A percentile compares a stretch with the other conserved stretches of the same genome.
Evolutionary conservation across 2,888 invertebrate species (phyloP).

Genomic region (Amphipyra berbera): DNA sequence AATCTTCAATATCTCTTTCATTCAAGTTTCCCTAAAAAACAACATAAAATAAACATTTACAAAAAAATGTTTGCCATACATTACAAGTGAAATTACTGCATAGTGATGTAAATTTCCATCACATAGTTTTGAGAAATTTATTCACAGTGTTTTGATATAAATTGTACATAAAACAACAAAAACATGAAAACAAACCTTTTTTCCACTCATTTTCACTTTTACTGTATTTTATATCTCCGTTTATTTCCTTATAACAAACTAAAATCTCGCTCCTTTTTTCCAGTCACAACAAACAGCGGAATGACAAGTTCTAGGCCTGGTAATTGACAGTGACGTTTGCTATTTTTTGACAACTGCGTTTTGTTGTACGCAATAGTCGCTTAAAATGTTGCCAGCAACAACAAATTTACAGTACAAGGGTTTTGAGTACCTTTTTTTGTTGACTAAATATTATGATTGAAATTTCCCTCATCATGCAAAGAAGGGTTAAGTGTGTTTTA

Average conservation of each 20-base stretch:
- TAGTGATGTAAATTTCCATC: slow-evolving; percentile 64
- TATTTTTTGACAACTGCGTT: slow-evolving; percentile 63
- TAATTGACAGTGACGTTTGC: slow-evolving; percentile 61
- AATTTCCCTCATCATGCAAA: slow-evolving; percentile 61
- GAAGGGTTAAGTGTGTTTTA: no score
- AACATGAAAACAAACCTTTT: slow-evolving; percentile 60
- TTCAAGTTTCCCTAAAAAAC: slow-evolving; percentile 64
- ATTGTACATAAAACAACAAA: slow-evolving; percentile 63
- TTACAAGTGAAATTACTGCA: slow-evolving; percentile 65
- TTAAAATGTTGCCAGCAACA: slow-evolving; percentile 64
- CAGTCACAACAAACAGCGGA: slow-evolving; percentile 58
- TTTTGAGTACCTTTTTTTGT: slow-evolving; percentile 63
- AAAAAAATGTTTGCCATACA: slow-evolving; percentile 58
- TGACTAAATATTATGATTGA: slow-evolving; percentile 55
- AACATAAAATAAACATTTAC: slow-evolving; percentile 66
- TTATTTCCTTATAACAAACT: slow-evolving; percentile 53
- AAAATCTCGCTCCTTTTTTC: slow-evolving; percentile 55
- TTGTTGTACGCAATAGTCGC: slow-evolving; percentile 57
- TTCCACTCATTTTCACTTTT: slow-evolving; percentile 60
- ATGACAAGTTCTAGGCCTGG: slow-evolving; percentile 62
- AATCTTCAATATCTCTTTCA: slow-evolving; percentile 29
- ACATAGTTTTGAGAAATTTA: slow-evolving; percentile 65
- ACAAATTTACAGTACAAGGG: slow-evolving; percentile 63
- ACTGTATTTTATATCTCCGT: slow-evolving; percentile 41
- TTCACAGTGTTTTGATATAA: slow-evolving; percentile 63